Evolutionary conservation across 2,888 invertebrate species (phyloP).

Genomic region (Acrobasis consociella): DNA sequence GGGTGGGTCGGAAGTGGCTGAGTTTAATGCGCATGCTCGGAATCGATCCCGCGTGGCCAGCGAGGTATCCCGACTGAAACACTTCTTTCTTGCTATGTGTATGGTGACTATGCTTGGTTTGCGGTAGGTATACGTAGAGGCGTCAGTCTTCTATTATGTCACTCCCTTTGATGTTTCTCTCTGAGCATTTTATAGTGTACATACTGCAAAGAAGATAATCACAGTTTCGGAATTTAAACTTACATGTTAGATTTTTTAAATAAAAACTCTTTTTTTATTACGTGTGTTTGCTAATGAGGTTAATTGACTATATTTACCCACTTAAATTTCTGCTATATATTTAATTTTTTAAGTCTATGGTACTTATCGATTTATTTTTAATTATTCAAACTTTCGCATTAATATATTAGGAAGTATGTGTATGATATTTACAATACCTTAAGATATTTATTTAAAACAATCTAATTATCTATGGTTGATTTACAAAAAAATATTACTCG

Average conservation of each 20-base stretch:
- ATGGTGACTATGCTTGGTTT: slow-evolving; percentile 35
- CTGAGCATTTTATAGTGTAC: slow-evolving; percentile 42
- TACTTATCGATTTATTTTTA: no score
- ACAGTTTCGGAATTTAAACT: slow-evolving; percentile 14
- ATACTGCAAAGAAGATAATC: slow-evolving; percentile 23
- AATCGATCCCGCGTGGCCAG: slow-evolving; percentile 74
- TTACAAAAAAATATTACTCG: no score
- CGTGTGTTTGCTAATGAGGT: not conserved
- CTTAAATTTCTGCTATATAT: no score
- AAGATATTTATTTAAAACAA: no score
- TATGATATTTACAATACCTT: no score
- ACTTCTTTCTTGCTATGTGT: slow-evolving; percentile 49
- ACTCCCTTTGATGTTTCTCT: slow-evolving; percentile 72
- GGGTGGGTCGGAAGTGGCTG: slow-evolving; percentile 54
- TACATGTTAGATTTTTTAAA: not conserved
- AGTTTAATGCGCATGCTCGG: slow-evolving; percentile 66
- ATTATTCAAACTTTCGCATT: no score
- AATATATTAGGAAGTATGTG: no score
- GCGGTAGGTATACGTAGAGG: slow-evolving; percentile 45
- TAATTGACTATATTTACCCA: no score
- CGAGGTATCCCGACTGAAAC: slow-evolving; percentile 66
- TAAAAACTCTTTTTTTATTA: not conserved
- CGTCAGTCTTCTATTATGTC: slow-evolving; percentile 67
- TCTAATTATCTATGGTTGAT: no score
- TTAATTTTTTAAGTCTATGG: no score